Base-by-base conservation (phyloP, 2,113 vertebrate genomes). In the Narcine bancroftii region DNA sequence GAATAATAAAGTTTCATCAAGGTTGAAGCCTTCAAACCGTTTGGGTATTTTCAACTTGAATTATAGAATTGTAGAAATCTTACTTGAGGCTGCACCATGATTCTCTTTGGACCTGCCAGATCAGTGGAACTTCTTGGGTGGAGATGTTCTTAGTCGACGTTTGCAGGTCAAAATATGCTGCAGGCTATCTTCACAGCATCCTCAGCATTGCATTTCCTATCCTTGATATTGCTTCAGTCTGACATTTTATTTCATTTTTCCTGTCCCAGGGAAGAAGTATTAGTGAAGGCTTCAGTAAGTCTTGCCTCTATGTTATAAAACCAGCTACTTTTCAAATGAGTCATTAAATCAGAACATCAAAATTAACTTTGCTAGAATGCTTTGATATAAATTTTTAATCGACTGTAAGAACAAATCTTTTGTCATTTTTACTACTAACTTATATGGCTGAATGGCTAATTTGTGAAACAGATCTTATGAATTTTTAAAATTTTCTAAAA, bases 301-400 rank as follows among this genome's bases (percentile, higher is more conserved):
- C 94, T 93, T 95, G 95, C 96, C 96, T 98, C 96, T 96, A 94
- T 97, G 97, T 96, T 97, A 96, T 96, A 94, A 95, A 95, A 94
- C 96, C 96, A 95, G 95, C 95, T 96, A 95, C 94, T 92, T 93
- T 95, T 96, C 96, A 97, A 97, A 97, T 96, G 96, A 97, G 97
- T 99, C 98, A 98, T 99, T 99, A 99, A 99, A 99, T 99, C 98
- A 99, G 97, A 98, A 99, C 98, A 99, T 95, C 98, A 97, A 99
- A 99, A 99, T 97, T 96, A 99, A 98, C 98, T 99, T 99, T 99
- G 98, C 97, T 98, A 98, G 97, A 98, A 99, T 97, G 97, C 97
- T 94, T 96, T 95, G 92, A 92, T 96, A 98, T 98, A 93, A 98
- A 99, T 99, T 97, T 99, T 99, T 99, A 95, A 99, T 98, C 94